A percentile compares a stretch with the other conserved stretches of the same genome.
Conservation (phyloP, 2,888 invertebrate species). For the Pristionchus fissidentatus region DNA sequence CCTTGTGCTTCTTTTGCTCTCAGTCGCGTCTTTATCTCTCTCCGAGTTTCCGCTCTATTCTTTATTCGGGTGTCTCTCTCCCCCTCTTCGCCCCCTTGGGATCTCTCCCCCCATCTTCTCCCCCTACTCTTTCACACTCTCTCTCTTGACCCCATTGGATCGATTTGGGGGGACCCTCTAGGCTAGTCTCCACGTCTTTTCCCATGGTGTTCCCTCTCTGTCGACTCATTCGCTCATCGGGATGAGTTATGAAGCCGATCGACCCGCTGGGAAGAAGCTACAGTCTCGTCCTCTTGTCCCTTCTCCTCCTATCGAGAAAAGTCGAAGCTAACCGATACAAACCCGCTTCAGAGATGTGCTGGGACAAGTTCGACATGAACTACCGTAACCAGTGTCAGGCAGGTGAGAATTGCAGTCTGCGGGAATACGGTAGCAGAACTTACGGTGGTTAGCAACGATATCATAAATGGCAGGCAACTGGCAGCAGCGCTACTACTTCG, state of each 20-base stretch:
- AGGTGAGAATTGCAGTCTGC: constrained; percentile 57
- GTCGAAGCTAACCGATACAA: not conserved
- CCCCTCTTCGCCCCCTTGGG: constrained; percentile 10
- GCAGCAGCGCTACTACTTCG: constrained; percentile 74
- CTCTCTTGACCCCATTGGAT: constrained; percentile 29
- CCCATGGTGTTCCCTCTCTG: not conserved
- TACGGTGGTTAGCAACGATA: not conserved
- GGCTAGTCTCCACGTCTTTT: not conserved
- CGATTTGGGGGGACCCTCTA: not conserved
- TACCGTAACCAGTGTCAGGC: constrained; percentile 71
- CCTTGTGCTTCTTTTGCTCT: constrained; percentile 2
- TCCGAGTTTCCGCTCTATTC: constrained; percentile 44
- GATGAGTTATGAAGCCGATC: constrained; percentile 27
- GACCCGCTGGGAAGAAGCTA: not conserved
- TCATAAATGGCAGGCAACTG: constrained; percentile 65
- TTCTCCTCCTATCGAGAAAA: not conserved
- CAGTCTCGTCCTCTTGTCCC: not conserved
- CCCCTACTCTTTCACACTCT: constrained; percentile 51
- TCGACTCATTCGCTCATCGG: too few relatives aligned
- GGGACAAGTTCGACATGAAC: constrained; percentile 73
- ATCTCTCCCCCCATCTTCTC: constrained; percentile 49
- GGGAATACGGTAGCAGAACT: not conserved
- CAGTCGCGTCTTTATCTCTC: constrained; percentile 13
- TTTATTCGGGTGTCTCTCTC: constrained; percentile 25
- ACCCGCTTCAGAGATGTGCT: constrained; percentile 71